These are phyloP conservation scores for Tenthredo notha DNA, from an alignment of 2,888 invertebrate species.

Conservation along the genomic window DNA sequence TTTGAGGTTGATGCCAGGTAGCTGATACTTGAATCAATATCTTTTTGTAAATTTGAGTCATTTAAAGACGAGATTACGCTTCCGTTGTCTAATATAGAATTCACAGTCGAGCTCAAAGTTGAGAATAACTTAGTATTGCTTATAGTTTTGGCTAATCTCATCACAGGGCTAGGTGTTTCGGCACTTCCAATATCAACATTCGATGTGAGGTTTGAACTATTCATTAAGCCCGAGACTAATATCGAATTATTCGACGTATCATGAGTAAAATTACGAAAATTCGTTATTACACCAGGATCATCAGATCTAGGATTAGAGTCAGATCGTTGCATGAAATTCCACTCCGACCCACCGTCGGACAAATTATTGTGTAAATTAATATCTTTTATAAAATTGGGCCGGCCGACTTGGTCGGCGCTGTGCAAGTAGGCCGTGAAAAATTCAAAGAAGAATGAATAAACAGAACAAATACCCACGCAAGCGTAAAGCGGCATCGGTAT, in stretches of 20 bases:
- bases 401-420: slow-evolving; percentile 54
- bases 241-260: slow-evolving; percentile 6
- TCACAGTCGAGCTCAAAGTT: slow-evolving; percentile 62
- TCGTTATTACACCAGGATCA: neutral
- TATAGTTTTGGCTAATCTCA: slow-evolving; percentile 57
- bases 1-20: slow-evolving; percentile 30
- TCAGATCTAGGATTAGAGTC: slow-evolving; percentile 52
- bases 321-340: slow-evolving; percentile 12
- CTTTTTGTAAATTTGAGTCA: slow-evolving; percentile 18
- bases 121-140: slow-evolving; percentile 59
- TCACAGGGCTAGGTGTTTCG: slow-evolving; percentile 55
- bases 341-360: neutral
- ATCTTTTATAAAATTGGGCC: slow-evolving; percentile 44
- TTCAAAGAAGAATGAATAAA: slow-evolving; percentile 94
- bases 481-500: slow-evolving; percentile 94
- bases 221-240: slow-evolving; percentile 19
- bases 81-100: slow-evolving; percentile 48
- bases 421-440: slow-evolving; percentile 81
- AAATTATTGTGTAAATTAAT: slow-evolving; percentile 55
- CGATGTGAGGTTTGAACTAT: slow-evolving; percentile 58
- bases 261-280: slow-evolving; percentile 38
- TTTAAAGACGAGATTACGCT: slow-evolving; percentile 3
- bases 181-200: slow-evolving; percentile 57
- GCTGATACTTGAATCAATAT: slow-evolving; percentile 8
- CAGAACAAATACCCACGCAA: slow-evolving; percentile 88